These are phyloP conservation scores for Pagetopsis macropterus DNA, from an alignment of 2,797 vertebrate species.

Conservation along the genomic window DNA sequence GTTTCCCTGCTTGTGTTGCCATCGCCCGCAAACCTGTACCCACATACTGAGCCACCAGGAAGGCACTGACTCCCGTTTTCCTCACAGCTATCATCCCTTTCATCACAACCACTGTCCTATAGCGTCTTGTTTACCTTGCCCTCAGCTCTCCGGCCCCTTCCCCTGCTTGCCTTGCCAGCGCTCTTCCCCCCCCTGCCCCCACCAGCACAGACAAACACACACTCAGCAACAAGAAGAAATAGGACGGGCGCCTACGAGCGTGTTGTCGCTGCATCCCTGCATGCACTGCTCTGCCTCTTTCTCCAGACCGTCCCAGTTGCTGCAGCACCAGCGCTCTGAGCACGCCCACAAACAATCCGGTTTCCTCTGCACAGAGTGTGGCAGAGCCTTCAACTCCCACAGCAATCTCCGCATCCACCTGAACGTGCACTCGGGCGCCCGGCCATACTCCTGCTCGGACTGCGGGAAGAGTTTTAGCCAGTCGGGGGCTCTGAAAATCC, in stretches of 20 bases:
- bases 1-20: constrained; percentile 82
- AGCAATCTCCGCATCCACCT: constrained; percentile 88
- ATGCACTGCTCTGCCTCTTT: constrained; percentile 86
- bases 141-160: constrained; percentile 72
- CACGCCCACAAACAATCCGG: constrained; percentile 78
- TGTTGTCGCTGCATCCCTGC: constrained; percentile 72
- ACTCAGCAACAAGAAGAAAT: constrained; percentile 63
- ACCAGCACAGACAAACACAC: constrained; percentile 67
- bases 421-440: constrained; percentile 85
- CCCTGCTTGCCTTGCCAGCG: constrained; percentile 74
- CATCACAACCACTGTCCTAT: constrained; percentile 83
- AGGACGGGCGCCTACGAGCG: background rate
- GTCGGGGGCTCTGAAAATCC: constrained; percentile 86
- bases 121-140: constrained; percentile 73
- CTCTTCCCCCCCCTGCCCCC: constrained; percentile 70
- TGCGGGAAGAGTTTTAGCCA: constrained; percentile 88
- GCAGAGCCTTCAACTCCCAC: constrained; percentile 85
- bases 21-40: constrained; percentile 71
- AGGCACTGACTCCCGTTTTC: constrained; percentile 43
- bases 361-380: constrained; percentile 84
- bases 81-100: constrained; percentile 77
- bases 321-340: constrained; percentile 85
- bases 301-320: constrained; percentile 81
- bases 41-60: constrained; percentile 71
- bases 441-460: constrained; percentile 82